Percentiles rank a stretch among this genome's conserved stretches.
phyloP scores from a whole-genome alignment of 2,888 invertebrate genomes.

The Brenthis daphne region DNA sequence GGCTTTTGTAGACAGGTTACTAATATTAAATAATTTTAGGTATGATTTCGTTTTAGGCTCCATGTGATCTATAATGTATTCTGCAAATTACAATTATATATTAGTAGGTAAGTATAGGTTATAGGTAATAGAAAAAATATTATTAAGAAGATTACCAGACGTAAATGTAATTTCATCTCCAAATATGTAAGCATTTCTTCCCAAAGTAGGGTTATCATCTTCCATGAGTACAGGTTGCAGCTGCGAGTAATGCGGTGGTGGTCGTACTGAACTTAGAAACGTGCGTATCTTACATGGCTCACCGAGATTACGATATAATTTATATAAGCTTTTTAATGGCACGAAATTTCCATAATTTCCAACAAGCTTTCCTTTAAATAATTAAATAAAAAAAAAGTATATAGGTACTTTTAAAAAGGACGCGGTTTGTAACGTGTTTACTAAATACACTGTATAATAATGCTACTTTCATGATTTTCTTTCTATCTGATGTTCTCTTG shows the following conservation, averaged over 20 bases:
- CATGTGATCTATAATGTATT: slow-evolving; percentile 42
- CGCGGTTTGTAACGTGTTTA: too few species aligned
- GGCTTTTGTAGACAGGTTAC: slow-evolving; percentile 60
- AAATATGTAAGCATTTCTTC: slow-evolving; percentile 62
- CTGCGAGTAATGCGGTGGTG: slow-evolving; percentile 49
- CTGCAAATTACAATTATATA: slow-evolving; percentile 45
- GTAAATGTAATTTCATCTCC: slow-evolving; percentile 64
- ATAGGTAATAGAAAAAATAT: slow-evolving; percentile 5
- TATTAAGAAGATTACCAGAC: slow-evolving; percentile 48
- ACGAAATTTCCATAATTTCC: slow-evolving; percentile 62
- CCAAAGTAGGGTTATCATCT: slow-evolving; percentile 49
- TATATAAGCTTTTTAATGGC: slow-evolving; percentile 70
- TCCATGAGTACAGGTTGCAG: slow-evolving; percentile 50
- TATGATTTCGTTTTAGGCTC: slow-evolving; percentile 32
- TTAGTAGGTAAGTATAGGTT: neutral
- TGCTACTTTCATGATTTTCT: too few species aligned
- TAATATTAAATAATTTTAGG: slow-evolving; percentile 63
- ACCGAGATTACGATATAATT: slow-evolving; percentile 68
- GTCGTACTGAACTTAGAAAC: slow-evolving; percentile 61
- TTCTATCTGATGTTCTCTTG: too few species aligned
- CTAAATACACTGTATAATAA: too few species aligned
- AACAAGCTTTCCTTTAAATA: slow-evolving; percentile 55
- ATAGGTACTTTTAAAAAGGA: too few species aligned
- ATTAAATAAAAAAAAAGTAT: neutral
- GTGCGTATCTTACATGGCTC: slow-evolving; percentile 72